Percentiles rank a stretch among this genome's conserved stretches.
phyloP scores from a whole-genome alignment of 1,140 invertebrate species.

The Trissolcus basalis region DNA sequence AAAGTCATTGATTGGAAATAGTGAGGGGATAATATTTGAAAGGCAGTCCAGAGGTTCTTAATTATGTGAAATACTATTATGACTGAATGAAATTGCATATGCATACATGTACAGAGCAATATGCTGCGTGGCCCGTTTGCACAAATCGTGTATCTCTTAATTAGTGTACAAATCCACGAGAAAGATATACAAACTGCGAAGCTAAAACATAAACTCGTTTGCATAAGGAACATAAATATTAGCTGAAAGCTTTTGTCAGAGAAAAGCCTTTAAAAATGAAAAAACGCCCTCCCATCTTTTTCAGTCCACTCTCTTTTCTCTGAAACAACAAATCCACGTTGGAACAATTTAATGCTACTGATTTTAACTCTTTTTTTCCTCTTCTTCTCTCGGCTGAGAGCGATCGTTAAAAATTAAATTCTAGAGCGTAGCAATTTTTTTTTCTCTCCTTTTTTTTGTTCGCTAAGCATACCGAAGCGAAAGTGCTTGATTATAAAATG shows the following conservation, averaged over 20 bases:
- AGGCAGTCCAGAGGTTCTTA: neutral
- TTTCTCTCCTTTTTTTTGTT: too few relatives aligned
- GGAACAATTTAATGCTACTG: too few relatives aligned
- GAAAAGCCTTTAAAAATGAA: conserved; percentile 33
- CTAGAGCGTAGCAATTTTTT: too few relatives aligned
- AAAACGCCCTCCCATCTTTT: too few relatives aligned
- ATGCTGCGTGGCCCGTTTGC: conserved; percentile 26
- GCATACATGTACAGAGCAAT: conserved; percentile 9
- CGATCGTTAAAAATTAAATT: too few relatives aligned
- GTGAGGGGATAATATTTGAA: conserved; percentile 10
- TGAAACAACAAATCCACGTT: too few relatives aligned
- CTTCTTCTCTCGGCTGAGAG: too few relatives aligned
- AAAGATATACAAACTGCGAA: conserved; percentile 44
- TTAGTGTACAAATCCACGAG: conserved; percentile 37
- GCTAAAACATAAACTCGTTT: conserved; percentile 45
- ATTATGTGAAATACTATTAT: conserved; percentile 19
- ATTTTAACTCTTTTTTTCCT: too few relatives aligned
- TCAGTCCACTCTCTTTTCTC: too few relatives aligned
- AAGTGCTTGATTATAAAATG: too few relatives aligned
- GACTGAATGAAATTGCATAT: conserved; percentile 20
- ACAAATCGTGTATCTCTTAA: conserved; percentile 41
- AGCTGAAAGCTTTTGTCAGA: conserved; percentile 34
- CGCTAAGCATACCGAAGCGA: too few relatives aligned
- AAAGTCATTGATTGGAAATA: too few relatives aligned
- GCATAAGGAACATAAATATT: conserved; percentile 38